Evolutionary conservation across 2,797 vertebrate genomes (phyloP), one percentile per base, ranked within the genome.

Genomic region (Trachurus trachurus): DNA sequence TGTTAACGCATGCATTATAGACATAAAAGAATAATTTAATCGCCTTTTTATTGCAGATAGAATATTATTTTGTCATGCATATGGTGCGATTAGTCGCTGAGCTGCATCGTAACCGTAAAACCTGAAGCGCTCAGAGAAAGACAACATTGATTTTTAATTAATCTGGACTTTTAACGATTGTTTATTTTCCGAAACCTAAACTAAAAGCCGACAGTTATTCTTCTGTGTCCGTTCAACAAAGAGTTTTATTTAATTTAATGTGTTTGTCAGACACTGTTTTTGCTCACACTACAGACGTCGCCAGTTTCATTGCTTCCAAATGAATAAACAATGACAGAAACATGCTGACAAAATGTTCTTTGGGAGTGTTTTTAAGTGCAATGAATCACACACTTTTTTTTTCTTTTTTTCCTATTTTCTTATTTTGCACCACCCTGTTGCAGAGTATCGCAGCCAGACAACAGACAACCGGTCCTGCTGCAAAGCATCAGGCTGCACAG

Each of bases 381-480:
- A 11, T 26, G 62, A 68, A 42, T 67, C 50, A 40, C 61, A 59
- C 44, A 45, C 59, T 31, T 40, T 49, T 62, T 34, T 34, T 34
- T 34, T 34, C 6, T 34, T 34, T 5, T 34, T 34, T 34, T 26
- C 26, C 26, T 26, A 26, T 26, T 26, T 26, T 26, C 26, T 34
- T 34, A 34, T 5, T 34, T 40, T 66, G 34, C 26, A 29, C 39
- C 61, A 11, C 40, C n/a, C 15, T 59, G 54, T 59, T 60, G 6
- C 11, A 9, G 59, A 74, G 53, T 31, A 19, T 1, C 44, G 59
- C 52, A 57, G 31, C 34, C 3, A 17, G 59, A 6, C 7, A 22
- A 0, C n/a, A 65, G 21, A 68, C 66, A 1, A 6, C 26, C 54
- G 0, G 26, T 52, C 65, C 77, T 40, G 42, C 66, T 49, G 73